phyloP scores from a whole-genome alignment of 37 sponge, comb jelly and placozoan genomes.

The Spongilla lacustris region DNA sequence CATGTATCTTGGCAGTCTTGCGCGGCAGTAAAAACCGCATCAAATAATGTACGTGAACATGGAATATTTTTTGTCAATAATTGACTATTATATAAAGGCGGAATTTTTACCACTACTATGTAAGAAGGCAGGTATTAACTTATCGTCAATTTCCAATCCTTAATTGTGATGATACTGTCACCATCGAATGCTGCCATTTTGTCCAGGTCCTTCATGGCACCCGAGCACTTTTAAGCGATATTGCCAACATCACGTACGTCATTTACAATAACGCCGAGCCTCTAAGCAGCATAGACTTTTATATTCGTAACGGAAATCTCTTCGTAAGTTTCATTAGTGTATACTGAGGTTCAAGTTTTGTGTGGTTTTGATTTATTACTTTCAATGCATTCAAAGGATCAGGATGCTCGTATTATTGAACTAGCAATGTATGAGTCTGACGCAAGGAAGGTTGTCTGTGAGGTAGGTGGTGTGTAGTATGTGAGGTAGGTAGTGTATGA shows the following conservation, averaged over 20 bases:
- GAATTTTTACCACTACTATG: too few species aligned
- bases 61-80: too few species aligned
- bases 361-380: background rate
- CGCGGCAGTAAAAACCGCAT: too few species aligned
- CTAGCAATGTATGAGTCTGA: background rate
- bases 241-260: background rate
- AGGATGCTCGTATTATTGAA: background rate
- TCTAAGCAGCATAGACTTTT: background rate
- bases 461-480: too few species aligned
- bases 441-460: background rate
- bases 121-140: too few species aligned
- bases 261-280: background rate
- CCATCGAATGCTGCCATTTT: background rate
- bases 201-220: background rate
- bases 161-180: too few species aligned
- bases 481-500: too few species aligned
- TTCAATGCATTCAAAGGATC: background rate
- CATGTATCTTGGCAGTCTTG: too few species aligned
- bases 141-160: too few species aligned
- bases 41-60: too few species aligned
- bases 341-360: background rate
- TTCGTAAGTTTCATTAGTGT: background rate
- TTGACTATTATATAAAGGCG: too few species aligned
- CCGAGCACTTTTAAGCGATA: background rate
- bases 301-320: background rate